Conservation (phyloP, 1,140 invertebrate species). For the Euwallacea fornicatus region DNA sequence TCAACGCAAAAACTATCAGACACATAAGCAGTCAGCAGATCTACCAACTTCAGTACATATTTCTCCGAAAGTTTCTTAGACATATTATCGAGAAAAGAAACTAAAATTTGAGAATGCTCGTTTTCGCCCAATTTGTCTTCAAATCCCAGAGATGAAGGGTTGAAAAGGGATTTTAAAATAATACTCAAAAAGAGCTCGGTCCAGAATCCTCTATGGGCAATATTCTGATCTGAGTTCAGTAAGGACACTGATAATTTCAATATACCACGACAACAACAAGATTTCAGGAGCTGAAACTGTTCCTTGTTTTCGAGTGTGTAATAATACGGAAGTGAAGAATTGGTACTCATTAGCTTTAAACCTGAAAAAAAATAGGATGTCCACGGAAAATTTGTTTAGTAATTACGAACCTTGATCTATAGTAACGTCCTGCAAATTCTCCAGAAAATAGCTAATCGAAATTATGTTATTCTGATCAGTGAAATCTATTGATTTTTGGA, state of each 20-base stretch:
- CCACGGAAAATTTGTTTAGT: neutral
- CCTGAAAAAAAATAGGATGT: neutral
- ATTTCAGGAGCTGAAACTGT: constrained; percentile 36
- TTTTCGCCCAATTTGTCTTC: constrained; percentile 16
- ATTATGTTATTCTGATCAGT: constrained; percentile 12
- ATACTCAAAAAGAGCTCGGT: constrained; percentile 34
- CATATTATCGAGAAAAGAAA: constrained; percentile 31
- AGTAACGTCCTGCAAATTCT: constrained; percentile 27
- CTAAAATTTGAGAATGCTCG: constrained; percentile 23
- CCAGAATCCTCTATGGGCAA: constrained; percentile 20
- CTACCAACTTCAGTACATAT: constrained; percentile 17
- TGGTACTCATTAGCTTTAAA: neutral
- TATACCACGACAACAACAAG: constrained; percentile 28
- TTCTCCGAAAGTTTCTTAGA: constrained; percentile 30
- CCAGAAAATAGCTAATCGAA: constrained; percentile 38
- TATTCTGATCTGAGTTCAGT: no score
- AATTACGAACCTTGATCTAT: constrained; percentile 20
- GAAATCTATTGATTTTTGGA: constrained; percentile 39
- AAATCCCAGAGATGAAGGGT: constrained; percentile 32
- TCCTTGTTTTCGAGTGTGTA: constrained; percentile 37
- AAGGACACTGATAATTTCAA: constrained; percentile 17
- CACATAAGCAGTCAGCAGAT: constrained; percentile 23
- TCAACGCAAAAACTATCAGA: constrained; percentile 22
- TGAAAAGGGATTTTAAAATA: constrained; percentile 34
- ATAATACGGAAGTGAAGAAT: neutral